These are phyloP conservation scores for Pseudochirops corinnae DNA, from an alignment of 2,797 vertebrate genomes.

Conservation along the genomic window DNA sequence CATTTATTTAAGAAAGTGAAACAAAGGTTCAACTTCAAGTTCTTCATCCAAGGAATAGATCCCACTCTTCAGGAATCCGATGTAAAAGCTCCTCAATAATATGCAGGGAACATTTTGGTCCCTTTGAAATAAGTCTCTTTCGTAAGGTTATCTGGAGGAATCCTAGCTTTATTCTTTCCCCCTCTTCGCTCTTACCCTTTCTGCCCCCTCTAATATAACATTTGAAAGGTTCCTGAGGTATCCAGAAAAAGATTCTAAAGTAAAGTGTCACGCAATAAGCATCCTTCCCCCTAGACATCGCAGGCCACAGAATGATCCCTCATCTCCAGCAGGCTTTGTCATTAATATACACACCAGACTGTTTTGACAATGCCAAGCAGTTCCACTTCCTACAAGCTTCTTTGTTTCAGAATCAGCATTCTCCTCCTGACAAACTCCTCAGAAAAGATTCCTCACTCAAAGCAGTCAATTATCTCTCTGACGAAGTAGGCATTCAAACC, in stretches of 20 bases:
- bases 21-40: background rate
- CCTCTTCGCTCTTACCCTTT: constrained; percentile 11
- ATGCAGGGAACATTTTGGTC: background rate
- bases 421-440: constrained; percentile 41
- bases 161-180: background rate
- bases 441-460: constrained; percentile 57
- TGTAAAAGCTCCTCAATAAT: background rate
- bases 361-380: constrained; percentile 29
- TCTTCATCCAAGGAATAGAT: background rate
- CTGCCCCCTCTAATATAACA: background rate
- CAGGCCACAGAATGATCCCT: background rate
- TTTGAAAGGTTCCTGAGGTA: background rate
- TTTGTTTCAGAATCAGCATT: constrained; percentile 64
- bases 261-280: constrained; percentile 43
- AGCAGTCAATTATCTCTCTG: constrained; percentile 59
- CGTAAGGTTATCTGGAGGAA: background rate
- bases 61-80: background rate
- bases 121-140: background rate
- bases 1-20: background rate
- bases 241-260: constrained; percentile 53
- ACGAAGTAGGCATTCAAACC: constrained; percentile 53
- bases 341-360: constrained; percentile 23
- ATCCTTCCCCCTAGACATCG: background rate
- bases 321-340: constrained; percentile 4
- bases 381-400: constrained; percentile 21